Evolutionary conservation across 2,113 vertebrate genomes (phyloP), one percentile per base, ranked within the genome.

Genomic region (Steatornis caripensis): DNA sequence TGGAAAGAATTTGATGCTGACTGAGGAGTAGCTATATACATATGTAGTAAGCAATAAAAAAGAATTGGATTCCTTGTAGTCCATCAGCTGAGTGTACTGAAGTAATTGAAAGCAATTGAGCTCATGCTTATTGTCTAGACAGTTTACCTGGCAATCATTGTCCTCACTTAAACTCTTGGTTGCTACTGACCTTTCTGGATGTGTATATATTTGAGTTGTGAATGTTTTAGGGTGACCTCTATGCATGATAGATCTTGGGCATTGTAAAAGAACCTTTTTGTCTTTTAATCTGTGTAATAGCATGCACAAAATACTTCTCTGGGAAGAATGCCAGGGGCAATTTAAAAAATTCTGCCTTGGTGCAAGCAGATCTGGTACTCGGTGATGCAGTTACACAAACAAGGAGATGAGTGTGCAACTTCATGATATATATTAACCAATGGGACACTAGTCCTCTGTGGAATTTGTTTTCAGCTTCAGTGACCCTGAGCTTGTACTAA

Each of bases 231-330:
- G 37, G 45, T 61, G 34, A 62, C 37, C n/a, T 74, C 87, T 69
- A 17, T 23, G 11, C 21, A 22, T 30, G 30, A 20, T 11, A 61
- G 14, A 20, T 37, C 4, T 5, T 0, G 0, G 15, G 9, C 15
- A 55, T 29, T 39, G 27, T 51, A 61, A 78, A 87, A 79, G 5
- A 32, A 45, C 7, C 22, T 12, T 48, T 6, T 8, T 19, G 6
- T 6, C 37, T 41, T 77, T 18, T 27, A 1, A 13, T 46, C 51
- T 77, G 21, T 55, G 45, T 60, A 27, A 27, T 43, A 68, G 13
- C 17, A 57, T 1, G 1, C 43, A 36, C 36, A 68, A 71, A 85
- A 83, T 53, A 19, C 3, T 36, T 58, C 15, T 45, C 55, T 71
- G n/a, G 34, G 65, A 60, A 87, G 21, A 36, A n/a, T 36, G 36